Base-by-base conservation (phyloP, 2,888 invertebrate genomes). In the Hemicrepidius hirtus region DNA sequence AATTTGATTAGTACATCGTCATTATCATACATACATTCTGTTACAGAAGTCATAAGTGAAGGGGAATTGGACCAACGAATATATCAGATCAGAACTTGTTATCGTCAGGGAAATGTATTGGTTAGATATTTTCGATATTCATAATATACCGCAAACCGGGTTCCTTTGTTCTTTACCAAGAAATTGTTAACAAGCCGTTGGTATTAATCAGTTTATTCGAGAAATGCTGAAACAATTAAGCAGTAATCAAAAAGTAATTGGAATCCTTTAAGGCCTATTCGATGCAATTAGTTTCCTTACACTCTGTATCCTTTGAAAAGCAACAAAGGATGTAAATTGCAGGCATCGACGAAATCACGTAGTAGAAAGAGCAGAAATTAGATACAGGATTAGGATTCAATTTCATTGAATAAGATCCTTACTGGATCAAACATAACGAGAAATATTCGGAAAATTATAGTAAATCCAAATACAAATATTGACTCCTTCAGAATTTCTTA, bases 211-310 rank as follows among this genome's bases (percentile, higher is more conserved):
- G 18, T 44, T 44, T 18, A 44, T 13, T 7, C 18, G 4, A 44
- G 44, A 44, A 44, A 18, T 18, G 5, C 16, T 7, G 9, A 44
- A 44, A 13, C 18, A 44, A 44, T 32, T 32, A 32, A 6, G 32
- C 32, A 32, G 32, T 44, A 44, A 44, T 18, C 44, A 12, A 32
- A 18, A 44, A 44, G 13, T 44, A 44, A 44, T 44, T 44, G 18
- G 16, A 44, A 44, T 44, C 44, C 44, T 44, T 44, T 44, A 18
- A 1, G 44, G 44, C 3, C 44, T 13, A 32, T 32, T 9, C 44
- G 1, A 18, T 16, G 18, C 44, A 44, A 44, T 32, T 32, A 32
- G 32, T 32, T 32, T 5, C 32, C 32, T 32, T 7, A 32, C 32
- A 2, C 44, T 44, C 1, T 44, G 13, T 6, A 18, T 9, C 32